Evolutionary conservation across 2,113 vertebrate genomes (phyloP).

Genomic region (Nyctereutes procyonoides): DNA sequence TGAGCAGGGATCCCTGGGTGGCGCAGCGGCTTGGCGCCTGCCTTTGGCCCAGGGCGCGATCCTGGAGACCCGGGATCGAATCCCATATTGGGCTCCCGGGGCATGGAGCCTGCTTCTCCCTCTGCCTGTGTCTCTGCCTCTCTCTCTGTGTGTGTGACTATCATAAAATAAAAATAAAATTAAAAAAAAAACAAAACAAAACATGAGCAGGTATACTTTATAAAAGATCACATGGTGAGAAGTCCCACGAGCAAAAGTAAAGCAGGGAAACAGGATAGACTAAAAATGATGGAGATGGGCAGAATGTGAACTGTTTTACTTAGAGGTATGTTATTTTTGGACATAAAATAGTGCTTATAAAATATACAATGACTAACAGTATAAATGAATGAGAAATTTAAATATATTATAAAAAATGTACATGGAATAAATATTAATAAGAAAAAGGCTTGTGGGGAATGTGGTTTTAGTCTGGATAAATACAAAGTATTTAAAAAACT

Average conservation of each 20-base stretch:
- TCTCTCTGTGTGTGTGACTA: too few species aligned
- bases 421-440: neutral
- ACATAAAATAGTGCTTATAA: slow-evolving; percentile 10
- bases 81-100: too few species aligned
- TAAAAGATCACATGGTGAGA: neutral
- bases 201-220: neutral
- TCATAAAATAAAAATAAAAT: too few species aligned
- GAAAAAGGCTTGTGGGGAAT: neutral
- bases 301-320: neutral
- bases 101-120: too few species aligned
- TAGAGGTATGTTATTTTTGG: neutral
- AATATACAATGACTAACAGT: neutral
- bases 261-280: neutral
- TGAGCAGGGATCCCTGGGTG: too few species aligned
- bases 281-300: neutral
- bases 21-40: too few species aligned
- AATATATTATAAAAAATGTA: neutral
- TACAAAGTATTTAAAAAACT: neutral
- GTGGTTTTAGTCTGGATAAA: neutral
- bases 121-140: too few species aligned
- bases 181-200: too few species aligned
- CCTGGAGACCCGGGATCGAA: too few species aligned
- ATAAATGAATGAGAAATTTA: neutral
- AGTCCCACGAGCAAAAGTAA: neutral
- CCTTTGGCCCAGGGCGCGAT: too few species aligned